Base-by-base conservation (phyloP, 2,113 vertebrate species). In the Synchiropus splendidus region DNA sequence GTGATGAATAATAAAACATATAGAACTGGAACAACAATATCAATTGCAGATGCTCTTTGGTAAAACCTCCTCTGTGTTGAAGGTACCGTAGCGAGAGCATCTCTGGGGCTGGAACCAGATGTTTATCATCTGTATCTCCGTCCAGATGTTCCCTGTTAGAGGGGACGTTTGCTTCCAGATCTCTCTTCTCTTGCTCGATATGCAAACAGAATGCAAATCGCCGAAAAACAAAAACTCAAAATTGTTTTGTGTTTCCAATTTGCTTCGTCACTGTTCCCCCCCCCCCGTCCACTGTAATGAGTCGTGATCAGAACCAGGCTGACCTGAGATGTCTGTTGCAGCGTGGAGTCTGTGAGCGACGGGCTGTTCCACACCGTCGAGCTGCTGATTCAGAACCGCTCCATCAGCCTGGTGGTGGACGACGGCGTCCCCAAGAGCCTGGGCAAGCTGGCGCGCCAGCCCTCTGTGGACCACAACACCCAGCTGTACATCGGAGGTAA, bases 401-500 rank as follows among this genome's bases (percentile, higher is more conserved):
- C 90, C 1, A 74, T 98, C 54, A 96, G 92, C 72, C 80, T 98
- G 59, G 92, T 97, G 66, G 94, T 98, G 70, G 94, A 98, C 65
- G 92, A 92, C 46, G 92, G 95, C 12, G 67, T 80, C 58, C 92
- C 91, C 36, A 95, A 94, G 85, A 98, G 89, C 39, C 85, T 98
- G 43, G 90, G 92, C 18, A 97, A 95, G 63, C 86, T 94, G 18
- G 87, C 89, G n/a, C 92, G 92, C 15, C 89, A 90, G 51, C 88
- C 89, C 0, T 80, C 87, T 0, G 84, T 89, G 30, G 87, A 88
- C 77, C 86, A 85, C 75, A 92, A 85, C 74, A 93, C 92, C 6
- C 90, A 93, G 6, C 89, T 97, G 34, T 98, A 94, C 77, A 89
- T 98, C 15, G 95, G 95, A 87, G 94, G 95, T 97, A 63, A 31